A percentile compares a stretch with the other conserved stretches of the same genome.
Evolutionary conservation across 1,140 invertebrate species (phyloP).

Genomic region (Drosophila teissieri): DNA sequence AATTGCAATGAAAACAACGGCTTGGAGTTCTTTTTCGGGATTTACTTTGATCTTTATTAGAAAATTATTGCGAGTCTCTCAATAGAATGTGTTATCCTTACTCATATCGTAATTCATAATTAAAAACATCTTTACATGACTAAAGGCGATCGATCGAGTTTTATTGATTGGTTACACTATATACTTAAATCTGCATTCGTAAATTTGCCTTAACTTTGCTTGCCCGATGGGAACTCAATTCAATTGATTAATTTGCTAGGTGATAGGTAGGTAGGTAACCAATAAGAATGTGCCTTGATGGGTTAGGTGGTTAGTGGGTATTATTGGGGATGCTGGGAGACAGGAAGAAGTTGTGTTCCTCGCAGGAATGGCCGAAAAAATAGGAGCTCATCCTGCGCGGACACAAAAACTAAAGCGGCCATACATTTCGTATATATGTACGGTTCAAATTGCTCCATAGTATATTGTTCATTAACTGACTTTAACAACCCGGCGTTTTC

Average conservation of each 20-base stretch:
- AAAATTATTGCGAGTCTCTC: conserved; percentile 78
- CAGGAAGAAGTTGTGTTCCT: not conserved
- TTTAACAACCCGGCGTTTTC: not conserved
- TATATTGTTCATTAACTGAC: not conserved
- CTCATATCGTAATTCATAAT: conserved; percentile 54
- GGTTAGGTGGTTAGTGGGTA: not conserved
- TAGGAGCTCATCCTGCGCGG: not conserved
- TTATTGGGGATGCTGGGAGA: not conserved
- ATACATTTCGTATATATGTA: conserved; percentile 16
- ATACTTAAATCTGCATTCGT: conserved; percentile 17
- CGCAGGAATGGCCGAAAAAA: not conserved
- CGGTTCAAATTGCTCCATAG: conserved; percentile 4
- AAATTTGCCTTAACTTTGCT: conserved; percentile 6
- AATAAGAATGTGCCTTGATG: not conserved
- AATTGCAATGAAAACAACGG: conserved; percentile 24
- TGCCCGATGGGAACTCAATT: conserved; percentile 28
- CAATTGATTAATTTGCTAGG: conserved; percentile 45
- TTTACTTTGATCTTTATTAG: conserved; percentile 44
- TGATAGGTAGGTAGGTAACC: conserved; percentile 11
- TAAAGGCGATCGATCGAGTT: conserved; percentile 48
- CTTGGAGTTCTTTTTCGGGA: conserved; percentile 18
- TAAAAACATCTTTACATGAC: conserved; percentile 74
- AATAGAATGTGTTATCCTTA: conserved; percentile 56
- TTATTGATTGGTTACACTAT: conserved; percentile 41
- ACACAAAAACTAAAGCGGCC: not conserved